Conservation (phyloP, 2,888 invertebrate genomes). For the Scaptomyza polygonia region DNA sequence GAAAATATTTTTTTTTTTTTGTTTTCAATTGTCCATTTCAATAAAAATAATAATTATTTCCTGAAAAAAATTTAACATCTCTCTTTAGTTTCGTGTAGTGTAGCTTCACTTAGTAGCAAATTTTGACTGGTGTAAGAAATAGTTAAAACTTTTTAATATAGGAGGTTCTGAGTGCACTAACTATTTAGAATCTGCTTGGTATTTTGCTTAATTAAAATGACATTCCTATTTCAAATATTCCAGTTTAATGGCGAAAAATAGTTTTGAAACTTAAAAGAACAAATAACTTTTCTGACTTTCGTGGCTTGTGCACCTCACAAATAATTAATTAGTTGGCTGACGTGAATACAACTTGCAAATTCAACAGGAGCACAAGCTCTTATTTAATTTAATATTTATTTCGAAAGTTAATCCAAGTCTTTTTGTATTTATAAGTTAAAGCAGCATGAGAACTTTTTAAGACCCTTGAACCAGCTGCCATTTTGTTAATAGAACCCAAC, state of each 20-base stretch:
- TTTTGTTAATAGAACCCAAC: constrained; percentile 41
- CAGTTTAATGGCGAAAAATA: not conserved
- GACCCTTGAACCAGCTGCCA: constrained; percentile 13
- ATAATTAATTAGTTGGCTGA: not conserved
- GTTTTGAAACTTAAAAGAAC: not conserved
- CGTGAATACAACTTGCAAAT: not conserved
- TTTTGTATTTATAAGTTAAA: constrained; percentile 29
- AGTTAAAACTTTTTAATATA: no score
- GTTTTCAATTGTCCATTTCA: no score
- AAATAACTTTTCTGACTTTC: not conserved
- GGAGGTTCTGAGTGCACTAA: no score
- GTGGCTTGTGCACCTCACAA: not conserved
- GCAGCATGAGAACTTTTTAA: constrained; percentile 28
- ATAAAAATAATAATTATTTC: no score
- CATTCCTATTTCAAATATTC: not conserved
- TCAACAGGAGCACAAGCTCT: no score
- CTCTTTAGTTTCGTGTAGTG: no score
- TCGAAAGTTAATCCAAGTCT: constrained; percentile 2
- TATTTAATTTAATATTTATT: not conserved
- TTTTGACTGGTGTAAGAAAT: no score
- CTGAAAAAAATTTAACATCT: no score
- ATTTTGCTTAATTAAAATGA: not conserved
- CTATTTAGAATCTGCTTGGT: not conserved
- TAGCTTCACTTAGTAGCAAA: no score
- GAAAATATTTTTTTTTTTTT: no score